These are phyloP conservation scores for Pseudois nayaur DNA, from an alignment of 2,113 vertebrate genomes.

Conservation along the genomic window DNA sequence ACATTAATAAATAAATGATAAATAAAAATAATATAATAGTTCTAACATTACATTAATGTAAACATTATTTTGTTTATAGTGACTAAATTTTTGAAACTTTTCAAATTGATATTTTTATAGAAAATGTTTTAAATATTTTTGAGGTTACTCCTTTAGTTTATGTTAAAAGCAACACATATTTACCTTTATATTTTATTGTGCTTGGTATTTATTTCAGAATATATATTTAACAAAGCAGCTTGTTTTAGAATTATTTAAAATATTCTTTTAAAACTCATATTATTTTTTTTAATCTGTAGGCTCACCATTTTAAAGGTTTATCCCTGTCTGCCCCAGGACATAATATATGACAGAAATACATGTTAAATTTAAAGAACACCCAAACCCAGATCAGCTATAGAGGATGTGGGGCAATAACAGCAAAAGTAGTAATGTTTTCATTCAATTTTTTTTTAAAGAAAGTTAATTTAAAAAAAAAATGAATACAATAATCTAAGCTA, in stretches of 20 bases:
- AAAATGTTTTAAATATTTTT: background rate
- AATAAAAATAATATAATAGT: background rate
- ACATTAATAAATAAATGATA: constrained; percentile 36
- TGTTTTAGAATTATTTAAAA: background rate
- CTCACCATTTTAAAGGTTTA: background rate
- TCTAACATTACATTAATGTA: constrained; percentile 35
- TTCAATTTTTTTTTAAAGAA: background rate
- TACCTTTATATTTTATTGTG: background rate
- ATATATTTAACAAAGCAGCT: background rate
- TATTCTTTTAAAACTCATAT: background rate
- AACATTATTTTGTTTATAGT: background rate
- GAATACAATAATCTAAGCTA: background rate
- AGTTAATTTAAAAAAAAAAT: background rate
- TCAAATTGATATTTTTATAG: background rate
- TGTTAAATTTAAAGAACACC: background rate
- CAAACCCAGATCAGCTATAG: background rate
- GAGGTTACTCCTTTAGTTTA: background rate
- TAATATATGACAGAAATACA: background rate
- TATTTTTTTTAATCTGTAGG: background rate
- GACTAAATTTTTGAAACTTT: background rate
- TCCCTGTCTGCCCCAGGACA: accelerated
- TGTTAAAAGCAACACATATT: background rate
- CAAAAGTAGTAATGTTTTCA: background rate
- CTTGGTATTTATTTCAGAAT: background rate
- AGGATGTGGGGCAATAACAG: background rate